Evolutionary conservation across 2,888 invertebrate genomes (phyloP), one percentile per base, ranked within the genome.

Genomic region (Temnothorax rugatulus): DNA sequence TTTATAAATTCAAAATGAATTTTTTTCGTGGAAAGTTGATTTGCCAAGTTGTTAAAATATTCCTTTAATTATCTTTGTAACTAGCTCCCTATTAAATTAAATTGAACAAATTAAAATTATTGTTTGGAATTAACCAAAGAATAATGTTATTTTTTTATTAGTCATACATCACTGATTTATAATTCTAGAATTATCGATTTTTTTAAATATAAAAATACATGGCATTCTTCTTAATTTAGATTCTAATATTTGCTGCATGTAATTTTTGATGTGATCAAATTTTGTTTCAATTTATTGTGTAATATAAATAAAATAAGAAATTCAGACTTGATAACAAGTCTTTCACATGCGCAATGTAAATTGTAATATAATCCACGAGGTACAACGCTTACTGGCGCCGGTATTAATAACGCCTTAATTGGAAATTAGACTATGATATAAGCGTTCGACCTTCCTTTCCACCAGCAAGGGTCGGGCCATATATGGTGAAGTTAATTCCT

Each of bases 341-440:
- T 84, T 82, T 68, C n/a, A 61, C 57, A 59, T 64, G 59, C 82
- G 76, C 77, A 68, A 86, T 83, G 84, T 90, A 89, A 89, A 87
- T 86, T 86, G 89, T 86, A 89, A 90, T 85, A 82, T 86, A 90
- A 90, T 90, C 83, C 89, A 25, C 7, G 74, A 85, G 68, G 75
- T 86, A 82, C 71, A 86, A 84, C 74, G 69, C 57, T 74, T 69
- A 63, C 57, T 47, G 41, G 54, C 34, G 34, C 47, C 29, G 82
- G 68, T 86, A 89, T 88, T 90, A 90, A 89, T 87, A 90, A 90
- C 83, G 84, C 84, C 88, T 90, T 90, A 86, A 90, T 90, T 89
- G 88, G 91, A 88, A 89, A 90, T 86, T 85, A 89, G 88, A 89
- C 73, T 84, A 84, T 79, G 83, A 79, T 79, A 69, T 79, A 79